Percentiles rank a stretch among this genome's conserved stretches.
Evolutionary conservation across 2,797 vertebrate species (phyloP).

Genomic region (Gymnoscopelus braueri): DNA sequence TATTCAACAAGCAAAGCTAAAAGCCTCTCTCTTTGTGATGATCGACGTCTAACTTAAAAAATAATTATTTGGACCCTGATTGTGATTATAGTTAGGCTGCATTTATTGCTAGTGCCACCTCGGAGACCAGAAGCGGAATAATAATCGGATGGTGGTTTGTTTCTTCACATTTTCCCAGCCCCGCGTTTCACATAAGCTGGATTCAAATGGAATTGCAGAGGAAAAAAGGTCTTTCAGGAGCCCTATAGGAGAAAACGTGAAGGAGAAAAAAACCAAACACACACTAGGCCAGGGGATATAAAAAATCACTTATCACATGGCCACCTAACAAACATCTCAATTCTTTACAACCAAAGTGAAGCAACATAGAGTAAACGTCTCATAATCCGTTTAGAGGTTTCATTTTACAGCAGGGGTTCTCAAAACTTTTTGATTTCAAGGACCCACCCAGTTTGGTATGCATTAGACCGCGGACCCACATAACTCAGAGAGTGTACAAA

Average conservation of each 20-base stretch:
- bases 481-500: no score
- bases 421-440: no score
- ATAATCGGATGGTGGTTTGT: constrained; percentile 40
- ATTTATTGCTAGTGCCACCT: constrained; percentile 77
- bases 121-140: constrained; percentile 57
- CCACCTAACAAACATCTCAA: constrained; percentile 61
- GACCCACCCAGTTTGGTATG: no score
- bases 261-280: constrained; percentile 29
- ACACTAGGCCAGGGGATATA: constrained; percentile 30
- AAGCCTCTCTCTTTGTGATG: constrained; percentile 34
- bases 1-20: constrained; percentile 48
- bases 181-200: constrained; percentile 24
- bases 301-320: constrained; percentile 60
- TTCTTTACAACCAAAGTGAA: constrained; percentile 69
- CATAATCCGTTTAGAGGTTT: constrained; percentile 22
- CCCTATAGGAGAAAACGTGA: constrained; percentile 16
- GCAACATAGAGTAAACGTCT: constrained; percentile 61
- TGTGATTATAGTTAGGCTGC: constrained; percentile 64
- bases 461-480: no score
- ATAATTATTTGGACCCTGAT: constrained; percentile 67
- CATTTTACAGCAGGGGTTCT: no score
- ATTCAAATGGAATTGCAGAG: constrained; percentile 36
- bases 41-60: constrained; percentile 37
- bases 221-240: constrained; percentile 42
- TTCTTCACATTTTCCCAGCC: constrained; percentile 36